phyloP scores from a whole-genome alignment of 2,113 vertebrate genomes.

The Poeciliopsis occidentalis region DNA sequence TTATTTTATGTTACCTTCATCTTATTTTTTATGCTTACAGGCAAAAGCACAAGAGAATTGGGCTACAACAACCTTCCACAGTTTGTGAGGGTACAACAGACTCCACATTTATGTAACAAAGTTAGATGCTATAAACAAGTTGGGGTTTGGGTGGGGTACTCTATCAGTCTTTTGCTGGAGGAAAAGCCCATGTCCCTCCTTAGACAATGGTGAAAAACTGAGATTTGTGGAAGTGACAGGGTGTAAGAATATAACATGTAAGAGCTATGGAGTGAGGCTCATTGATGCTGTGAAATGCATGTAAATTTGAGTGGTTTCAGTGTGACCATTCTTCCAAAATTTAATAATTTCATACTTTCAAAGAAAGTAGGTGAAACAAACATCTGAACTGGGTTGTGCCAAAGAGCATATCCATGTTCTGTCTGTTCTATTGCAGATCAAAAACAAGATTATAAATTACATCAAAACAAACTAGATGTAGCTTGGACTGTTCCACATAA shows the following conservation, averaged over 20 bases:
- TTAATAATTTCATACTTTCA: neutral
- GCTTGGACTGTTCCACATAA: neutral
- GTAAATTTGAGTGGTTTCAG: neutral
- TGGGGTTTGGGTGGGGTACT: no score
- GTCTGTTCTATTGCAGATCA: neutral
- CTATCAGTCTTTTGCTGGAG: no score
- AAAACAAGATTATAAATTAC: neutral
- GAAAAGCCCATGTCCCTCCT: no score
- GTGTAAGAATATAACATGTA: neutral
- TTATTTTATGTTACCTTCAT: no score
- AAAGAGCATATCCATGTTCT: neutral
- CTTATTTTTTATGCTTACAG: no score
- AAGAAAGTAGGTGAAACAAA: neutral
- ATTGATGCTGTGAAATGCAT: neutral
- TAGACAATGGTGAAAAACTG: no score
- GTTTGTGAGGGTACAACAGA: no score
- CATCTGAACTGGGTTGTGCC: neutral
- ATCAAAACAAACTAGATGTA: neutral
- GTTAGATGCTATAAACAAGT: no score
- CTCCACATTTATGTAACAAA: no score
- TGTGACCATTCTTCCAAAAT: neutral
- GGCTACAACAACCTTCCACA: no score
- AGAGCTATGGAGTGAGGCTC: neutral
- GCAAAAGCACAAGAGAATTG: no score
- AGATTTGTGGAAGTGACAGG: no score